Base-by-base conservation (phyloP, 1,140 invertebrate species). In the Geopemphigus sp. region DNA sequence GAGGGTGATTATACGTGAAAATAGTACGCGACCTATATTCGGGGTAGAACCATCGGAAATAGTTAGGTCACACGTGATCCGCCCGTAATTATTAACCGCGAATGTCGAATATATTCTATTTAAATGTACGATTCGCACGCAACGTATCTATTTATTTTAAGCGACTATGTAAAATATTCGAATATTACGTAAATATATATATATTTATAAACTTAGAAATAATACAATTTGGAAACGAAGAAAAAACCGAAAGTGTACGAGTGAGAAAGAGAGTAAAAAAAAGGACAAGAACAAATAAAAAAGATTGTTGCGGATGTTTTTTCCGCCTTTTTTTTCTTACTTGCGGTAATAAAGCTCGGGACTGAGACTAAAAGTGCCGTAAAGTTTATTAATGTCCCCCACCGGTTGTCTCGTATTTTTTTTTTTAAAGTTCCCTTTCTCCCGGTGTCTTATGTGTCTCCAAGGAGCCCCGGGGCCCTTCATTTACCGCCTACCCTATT, bases 361-460 rank as follows among this genome's bases (percentile, higher is more conserved):
- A 76, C 73, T 63, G 74, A 78, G 74, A 63, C 74, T 78, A 78
- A 78, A 78, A 78, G 57, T 78, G 74, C 74, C 74, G 74, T 78
- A 78, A 78, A 78, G 74, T 78, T 78, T 78, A 78, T 78, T 78
- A 78, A 78, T 78, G 74, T 78, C 74, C 74, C 73, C 74, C 74
- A 76, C 74, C 74, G 74, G 74, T 78, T 78, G 74, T 78, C 74
- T 78, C 57, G 74, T 61, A 29, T 54, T 50, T 74, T 78, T 63
- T 74, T 74, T 59, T 73, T 78, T 78, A 50, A 78, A 78, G 74
- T 78, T 72, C 45, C 29, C 74, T 78, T 63, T 78, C 39, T 61
- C 57, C 56, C 56, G 56, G 57, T 78, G 74, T 78, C 74, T 78
- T 78, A 78, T 78, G 74, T 78, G 74, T 78, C 74, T 78, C 74